Base-by-base conservation (phyloP, 1,140 invertebrate genomes). In the Megalonaias nervosa region DNA sequence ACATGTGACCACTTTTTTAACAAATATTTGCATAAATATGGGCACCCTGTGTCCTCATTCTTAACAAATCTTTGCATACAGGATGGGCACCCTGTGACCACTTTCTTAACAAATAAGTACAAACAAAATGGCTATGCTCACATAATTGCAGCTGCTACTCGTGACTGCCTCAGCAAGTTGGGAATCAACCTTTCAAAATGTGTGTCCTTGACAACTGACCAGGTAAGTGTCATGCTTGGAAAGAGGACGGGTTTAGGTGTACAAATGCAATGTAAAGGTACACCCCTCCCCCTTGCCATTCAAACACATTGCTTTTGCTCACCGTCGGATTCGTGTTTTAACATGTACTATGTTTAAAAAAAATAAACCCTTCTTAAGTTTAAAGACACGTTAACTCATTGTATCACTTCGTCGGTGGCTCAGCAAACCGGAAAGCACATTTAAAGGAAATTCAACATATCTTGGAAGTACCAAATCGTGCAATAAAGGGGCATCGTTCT, bases 221-320 rank as follows among this genome's bases (percentile, higher is more conserved):
- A 59, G 17, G 74, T 59, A 15, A 0, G 58, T 15, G 67, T 61
- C 31, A 69, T 75, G 74, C 38, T 59, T 9, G 67, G 74, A 2
- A 75, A 59, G 62, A 55, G 55, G 17, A 56, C 57, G 0, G 67
- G 74, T n/a, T 56, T 60, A 55, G 74, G 74, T 60, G 56, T 60
- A 19, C 74, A 75, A 26, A 16, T 72, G 15, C 56, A 60, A 48
- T 11, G 38, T 19, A 72, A 62, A 38, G 31, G 48, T 59, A 62
- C 71, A 15, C 71, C 71, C 2, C 64, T 72, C 26, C 75, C 75
- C 2, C 67, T 77, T 64, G 58, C 19, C 23, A 70, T 71, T 26
- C 75, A 77, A 38, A 71, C 61, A 26, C 68, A 77, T 55, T 77
- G 75, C 26, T 26, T 26, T 13, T 26, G 3, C 14, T 38, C 31